Evolutionary conservation across 2,797 vertebrate species (phyloP).

Genomic region (Merluccius polli): DNA sequence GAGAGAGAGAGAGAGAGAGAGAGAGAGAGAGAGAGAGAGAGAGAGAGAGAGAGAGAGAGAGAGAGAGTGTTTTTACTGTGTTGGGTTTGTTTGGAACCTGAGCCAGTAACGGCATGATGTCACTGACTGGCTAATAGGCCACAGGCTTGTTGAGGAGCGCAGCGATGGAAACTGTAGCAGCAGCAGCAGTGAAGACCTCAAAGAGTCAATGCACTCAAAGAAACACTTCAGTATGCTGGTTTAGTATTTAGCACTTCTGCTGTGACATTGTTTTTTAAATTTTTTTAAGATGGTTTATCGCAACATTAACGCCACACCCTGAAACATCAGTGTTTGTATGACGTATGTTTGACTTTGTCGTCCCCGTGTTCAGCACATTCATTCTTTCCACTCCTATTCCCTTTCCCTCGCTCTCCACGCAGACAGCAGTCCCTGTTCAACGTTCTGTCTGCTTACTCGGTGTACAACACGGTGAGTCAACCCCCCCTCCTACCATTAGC

Average conservation of each 20-base stretch:
- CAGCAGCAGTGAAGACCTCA: not conserved
- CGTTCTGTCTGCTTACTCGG: slow-evolving; percentile 83
- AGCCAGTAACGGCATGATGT: slow-evolving; percentile 47
- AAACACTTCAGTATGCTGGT: slow-evolving; percentile 29
- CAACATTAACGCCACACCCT: not conserved
- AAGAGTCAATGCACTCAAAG: slow-evolving; percentile 8
- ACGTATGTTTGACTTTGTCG: not conserved
- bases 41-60: not conserved
- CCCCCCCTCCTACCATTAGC: not conserved
- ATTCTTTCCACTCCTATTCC: not conserved
- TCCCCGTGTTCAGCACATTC: too few relatives aligned
- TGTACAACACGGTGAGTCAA: slow-evolving; percentile 85
- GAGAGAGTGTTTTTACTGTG: not conserved
- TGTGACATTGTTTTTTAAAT: not conserved
- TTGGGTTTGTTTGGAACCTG: slow-evolving; percentile 32
- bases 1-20: not conserved
- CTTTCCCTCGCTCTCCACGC: slow-evolving; percentile 28
- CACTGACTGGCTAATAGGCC: slow-evolving; percentile 48
- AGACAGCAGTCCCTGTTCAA: slow-evolving; percentile 88
- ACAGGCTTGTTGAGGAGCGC: slow-evolving; percentile 40
- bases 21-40: not conserved
- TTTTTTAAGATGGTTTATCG: not conserved
- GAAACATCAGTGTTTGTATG: slow-evolving; percentile 4
- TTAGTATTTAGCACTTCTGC: not conserved
- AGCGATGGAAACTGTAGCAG: slow-evolving; percentile 54